Evolutionary conservation across 2,888 invertebrate species (phyloP), one percentile per base, ranked within the genome.

Genomic region (Neelides folsomi): DNA sequence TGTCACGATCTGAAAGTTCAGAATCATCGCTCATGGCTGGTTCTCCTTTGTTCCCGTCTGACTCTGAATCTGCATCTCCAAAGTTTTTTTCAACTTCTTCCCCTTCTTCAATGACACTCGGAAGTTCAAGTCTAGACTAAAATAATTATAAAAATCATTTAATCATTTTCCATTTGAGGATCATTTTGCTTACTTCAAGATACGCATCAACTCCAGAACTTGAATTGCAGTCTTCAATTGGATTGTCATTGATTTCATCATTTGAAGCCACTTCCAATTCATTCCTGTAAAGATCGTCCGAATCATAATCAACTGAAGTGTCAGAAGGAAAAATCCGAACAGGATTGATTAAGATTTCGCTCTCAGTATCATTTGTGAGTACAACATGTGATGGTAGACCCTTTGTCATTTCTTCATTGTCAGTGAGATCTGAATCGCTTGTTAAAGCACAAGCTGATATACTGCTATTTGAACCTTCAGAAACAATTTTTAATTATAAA

Each of bases 181-280:
- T 13, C 13, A 41, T 18, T n/a, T n/a, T n/a, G n/a, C n/a, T n/a
- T n/a, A n/a, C n/a, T 42, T 27, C 20, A 47, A 54, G 53, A 10
- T 44, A 47, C 13, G 56, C 53, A 18, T 57, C 55, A 5, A 39
- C 41, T 12, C 45, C 54, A 8, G 62, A 58, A 5, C 49, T 58
- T 1, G 62, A 60, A 48, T 54, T 56, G 1, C 42, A 40, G 53
- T 62, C 56, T 42, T 62, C 59, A 48, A 62, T 59, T 9, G 62
- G 62, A 47, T 59, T 62, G 10, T 52, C 56, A 52, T 53, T 45
- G 7, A 46, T 46, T n/a, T 56, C 59, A 6, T 47, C 55, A 15
- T 49, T 45, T 1, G 59, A 57, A 9, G 59, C 56, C 1, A 59
- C 55, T 47, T 59, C 57, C 37, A 56, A 56, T 46, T 61, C 55